These are phyloP conservation scores for Chloroceryle aenea DNA, from an alignment of 2,113 vertebrate genomes.

Conservation along the genomic window DNA sequence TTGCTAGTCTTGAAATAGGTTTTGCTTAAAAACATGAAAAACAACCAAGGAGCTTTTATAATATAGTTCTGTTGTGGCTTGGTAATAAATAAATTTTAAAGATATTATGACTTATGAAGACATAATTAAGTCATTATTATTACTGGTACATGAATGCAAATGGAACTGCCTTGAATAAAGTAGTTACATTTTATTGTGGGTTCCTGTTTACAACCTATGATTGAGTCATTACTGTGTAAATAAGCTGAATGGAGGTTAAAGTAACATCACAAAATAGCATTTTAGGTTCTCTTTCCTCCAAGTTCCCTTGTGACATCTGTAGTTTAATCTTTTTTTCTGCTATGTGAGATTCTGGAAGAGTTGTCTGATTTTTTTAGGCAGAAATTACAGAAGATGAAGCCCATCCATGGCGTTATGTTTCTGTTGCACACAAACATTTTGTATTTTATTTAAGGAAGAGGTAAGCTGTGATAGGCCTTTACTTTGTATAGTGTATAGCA, in stretches of 20 bases:
- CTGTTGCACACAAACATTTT: background rate
- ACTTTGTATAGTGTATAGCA: rapidly evolving
- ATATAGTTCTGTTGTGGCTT: background rate
- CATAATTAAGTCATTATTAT: background rate
- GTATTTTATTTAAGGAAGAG: background rate
- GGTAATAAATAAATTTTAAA: background rate
- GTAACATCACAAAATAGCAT: rapidly evolving
- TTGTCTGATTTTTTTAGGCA: background rate
- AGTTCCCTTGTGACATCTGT: background rate
- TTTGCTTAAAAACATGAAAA: background rate
- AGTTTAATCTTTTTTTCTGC: background rate
- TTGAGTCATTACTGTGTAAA: background rate
- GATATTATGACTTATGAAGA: background rate
- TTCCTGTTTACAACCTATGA: background rate
- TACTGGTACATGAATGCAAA: background rate
- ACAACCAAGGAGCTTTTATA: background rate
- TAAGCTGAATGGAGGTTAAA: background rate
- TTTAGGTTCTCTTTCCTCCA: background rate
- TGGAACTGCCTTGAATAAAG: background rate
- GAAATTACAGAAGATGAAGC: background rate
- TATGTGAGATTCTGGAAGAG: background rate
- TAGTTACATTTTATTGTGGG: background rate
- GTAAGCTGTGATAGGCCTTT: background rate
- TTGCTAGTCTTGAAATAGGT: background rate
- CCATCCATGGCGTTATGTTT: background rate